Evolutionary conservation across 2,888 invertebrate species (phyloP), one percentile per base, ranked within the genome.

Genomic region (Himalopsyche kuldschensis): DNA sequence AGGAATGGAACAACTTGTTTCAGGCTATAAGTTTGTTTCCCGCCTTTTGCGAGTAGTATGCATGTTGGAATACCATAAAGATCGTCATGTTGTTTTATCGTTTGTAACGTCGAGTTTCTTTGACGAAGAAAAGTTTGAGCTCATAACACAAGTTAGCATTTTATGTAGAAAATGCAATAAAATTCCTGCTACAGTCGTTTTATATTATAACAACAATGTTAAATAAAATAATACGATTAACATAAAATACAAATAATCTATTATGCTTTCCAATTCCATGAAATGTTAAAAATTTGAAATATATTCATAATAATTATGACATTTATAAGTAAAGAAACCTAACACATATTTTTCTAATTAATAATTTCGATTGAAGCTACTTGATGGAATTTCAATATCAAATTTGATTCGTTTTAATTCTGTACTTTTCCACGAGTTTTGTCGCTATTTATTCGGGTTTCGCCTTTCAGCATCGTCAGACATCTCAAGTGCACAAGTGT

Each of bases 1-100:
- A 69, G 30, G 27, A 69, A 11, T 27, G 15, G 24, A 69, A 82
- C 82, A 32, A 79, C 79, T 32, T 79, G 75, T 79, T 79, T 79
- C 75, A 79, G 32, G 47, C 63, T 79, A 46, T 32, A 79, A 63
- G 75, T 69, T 41, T n/a, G 69, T 30, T 31, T 48, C 24, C 48
- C 41, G 30, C 27, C 69, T 27, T 69, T 69, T 15, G 15, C 27
- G 24, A 69, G 20, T 30, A 30, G n/a, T n/a, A 48, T 82, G 79
- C 82, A 79, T 82, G 82, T 79, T 48, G 75, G 30, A 32, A 46
- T 5, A 63, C 76, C 31, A 79, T 82, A 79, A 79, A 82, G 17
- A 30, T 27, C 30, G 69, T 4, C 30, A 69, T 78, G 78, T 82
- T 46, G 41, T 30, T 79, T 69, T 75, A 77, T 78, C 78, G 41